Evolutionary conservation across 2,888 invertebrate genomes (phyloP), one percentile per base, ranked within the genome.

Genomic region (Drosophila sordidula): DNA sequence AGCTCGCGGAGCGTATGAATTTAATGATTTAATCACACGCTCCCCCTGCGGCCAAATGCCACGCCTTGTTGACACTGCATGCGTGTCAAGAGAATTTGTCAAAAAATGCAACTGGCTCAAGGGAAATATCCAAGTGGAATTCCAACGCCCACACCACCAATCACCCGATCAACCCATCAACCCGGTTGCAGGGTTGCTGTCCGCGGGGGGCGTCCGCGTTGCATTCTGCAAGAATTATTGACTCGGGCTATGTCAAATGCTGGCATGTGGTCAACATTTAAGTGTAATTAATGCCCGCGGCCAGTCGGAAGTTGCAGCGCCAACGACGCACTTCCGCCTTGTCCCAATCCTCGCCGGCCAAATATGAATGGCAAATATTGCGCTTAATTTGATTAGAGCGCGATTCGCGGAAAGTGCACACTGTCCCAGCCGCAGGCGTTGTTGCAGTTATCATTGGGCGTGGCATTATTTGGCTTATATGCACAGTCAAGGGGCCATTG

Each of bases 261-360:
- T 90, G 87, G 91, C 91, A 91, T 91, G 92, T 91, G 91, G 92
- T 91, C 90, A 91, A 88, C 81, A 88, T 90, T 90, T 91, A 90
- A 91, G 91, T 91, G 90, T 91, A 92, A 91, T 91, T 92, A 91
- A 89, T 90, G 91, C 91, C 92, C 70, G 70, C 71, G 90, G 91
- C 90, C 62, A 75, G 72, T 42, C 79, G 79, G 74, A 87, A 79
- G 89, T 87, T 79, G 86, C 86, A 64, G n/a, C 70, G 61, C 61
- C 70, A 65, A 67, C 58, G 73, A 65, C 73, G 76, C 76, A 76
- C 76, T 84, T 75, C 84, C 82, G 72, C 29, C 54, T 6, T 22
- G 6, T 14, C 47, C 42, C 49, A 51, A 46, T 52, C 57, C 36
- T 41, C 41, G 44, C 44, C 47, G 42, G 41, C 44, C 39, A 58